Base-by-base conservation (phyloP, 2,113 vertebrate genomes). In the Platichthys flesus region DNA sequence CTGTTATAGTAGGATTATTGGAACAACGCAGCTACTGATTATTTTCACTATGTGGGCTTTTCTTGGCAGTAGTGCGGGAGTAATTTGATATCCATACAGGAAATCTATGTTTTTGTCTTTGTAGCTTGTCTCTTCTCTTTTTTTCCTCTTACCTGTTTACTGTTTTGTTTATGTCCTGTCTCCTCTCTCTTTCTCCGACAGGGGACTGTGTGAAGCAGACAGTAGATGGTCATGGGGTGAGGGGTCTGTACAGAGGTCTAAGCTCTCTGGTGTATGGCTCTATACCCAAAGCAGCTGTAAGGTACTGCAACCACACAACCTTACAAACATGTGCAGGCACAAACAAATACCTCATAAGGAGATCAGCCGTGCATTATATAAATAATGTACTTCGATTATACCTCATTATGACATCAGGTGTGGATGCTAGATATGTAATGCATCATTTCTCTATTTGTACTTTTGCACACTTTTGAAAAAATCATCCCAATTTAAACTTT, bases 241-340 rank as follows among this genome's bases (percentile, higher is more conserved):
- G 85, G 54, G 96, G 97, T 55, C 94, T 97, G 14, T 97, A 97
- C 82, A 88, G 96, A 51, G 97, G 97, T 2, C 96, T 97, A 55
- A 97, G 96, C 91, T 98, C 96, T 0, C 90, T 97, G 85, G 20
- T 97, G 13, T 97, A 97, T 0, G 98, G 98, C 16, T 99, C 97
- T 71, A 99, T 99, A 59, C 98, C 98, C 2, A 99, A 99, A 91
- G 96, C 98, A 0, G 97, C 97, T 0, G 97, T 98, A 89, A 96
- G 97, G 97, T 98, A 89, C 69, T 9, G 9, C 40, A 49, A 65
- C 45, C 8, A 26, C 14, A 23, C 3, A 3, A 24, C 58, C 6
- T 20, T n/a, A 24, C 47, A 58, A 55, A 54, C 56, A 8, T 24
- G 54, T 24, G 54, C 54, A 56, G 51, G 51, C 51, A n/a, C 51